Base-by-base conservation (phyloP, 2,113 vertebrate genomes). In the Cebidichthys violaceus region DNA sequence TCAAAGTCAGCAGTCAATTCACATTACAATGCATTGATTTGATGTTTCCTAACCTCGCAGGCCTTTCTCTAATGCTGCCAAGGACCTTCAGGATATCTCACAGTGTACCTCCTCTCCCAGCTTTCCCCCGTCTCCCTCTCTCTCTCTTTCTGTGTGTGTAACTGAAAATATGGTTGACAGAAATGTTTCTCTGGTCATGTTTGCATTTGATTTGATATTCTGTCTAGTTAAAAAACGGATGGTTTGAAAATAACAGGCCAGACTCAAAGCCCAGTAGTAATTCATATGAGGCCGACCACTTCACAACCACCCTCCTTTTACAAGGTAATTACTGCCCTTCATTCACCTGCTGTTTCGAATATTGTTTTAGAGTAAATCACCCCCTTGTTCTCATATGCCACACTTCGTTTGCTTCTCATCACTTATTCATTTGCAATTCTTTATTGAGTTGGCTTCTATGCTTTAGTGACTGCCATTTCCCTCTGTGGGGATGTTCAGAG, bases 1-100 rank as follows among this genome's bases (percentile, higher is more conserved):
- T 96, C 94, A 96, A 96, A 95, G 95, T 95, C 94, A 93, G 92
- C 93, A 94, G 95, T 96, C 95, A 94, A 94, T 96, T 95, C 94
- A 90, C 91, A 94, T 96, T 94, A 95, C 94, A 93, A 94, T 94
- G 91, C 92, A 94, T 93, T 93, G 92, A 95, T 95, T 94, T 95
- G 95, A 95, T 94, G 93, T 93, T 95, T 96, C 94, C 94, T 92
- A 93, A 94, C 94, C 93, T 94, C 92, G 87, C 91, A 93, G 93
- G 91, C 93, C 94, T 94, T 92, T 90, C 92, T 93, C 93, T 94
- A 94, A 93, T 86, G 89, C 93, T 92, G 92, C 90, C 92, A 92
- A 91, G 92, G 90, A 89, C 92, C 94, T 94, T 88, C 85, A 86
- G 90, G 90, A 93, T 92, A 92, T 90, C 92, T 88, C 82, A 86